phyloP scores from a whole-genome alignment of 2,113 vertebrate species.

The Podarcis muralis region DNA sequence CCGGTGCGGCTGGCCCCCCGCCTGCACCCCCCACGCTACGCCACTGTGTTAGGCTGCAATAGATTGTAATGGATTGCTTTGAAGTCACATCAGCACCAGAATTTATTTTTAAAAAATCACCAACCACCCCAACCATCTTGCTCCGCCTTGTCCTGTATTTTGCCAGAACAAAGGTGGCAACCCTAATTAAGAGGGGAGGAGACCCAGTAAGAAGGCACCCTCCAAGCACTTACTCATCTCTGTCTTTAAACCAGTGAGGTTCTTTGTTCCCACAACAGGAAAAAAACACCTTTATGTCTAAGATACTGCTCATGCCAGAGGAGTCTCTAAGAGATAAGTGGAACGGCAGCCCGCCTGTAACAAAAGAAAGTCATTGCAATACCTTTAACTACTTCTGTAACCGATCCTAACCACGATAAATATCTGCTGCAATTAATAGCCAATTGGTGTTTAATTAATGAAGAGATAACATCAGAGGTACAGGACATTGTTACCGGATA shows the following conservation, averaged over 20 bases:
- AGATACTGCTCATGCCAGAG: background rate
- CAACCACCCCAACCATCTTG: no score
- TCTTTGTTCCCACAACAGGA: background rate
- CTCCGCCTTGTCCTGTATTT: no score
- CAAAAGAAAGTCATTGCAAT: background rate
- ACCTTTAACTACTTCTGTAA: conserved; percentile 42
- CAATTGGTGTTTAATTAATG: conserved; percentile 69
- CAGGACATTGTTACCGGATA: conserved; percentile 63
- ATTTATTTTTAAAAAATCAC: no score
- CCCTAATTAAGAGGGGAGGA: no score
- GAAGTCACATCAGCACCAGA: no score
- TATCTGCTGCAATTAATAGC: conserved; percentile 48
- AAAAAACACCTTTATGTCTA: no score
- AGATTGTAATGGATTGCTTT: no score
- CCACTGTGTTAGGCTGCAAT: no score
- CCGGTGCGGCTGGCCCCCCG: no score
- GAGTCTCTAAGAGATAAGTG: background rate
- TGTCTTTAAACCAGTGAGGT: background rate
- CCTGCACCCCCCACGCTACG: no score
- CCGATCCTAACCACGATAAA: background rate
- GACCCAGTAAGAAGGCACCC: background rate
- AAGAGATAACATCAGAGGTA: conserved; percentile 49
- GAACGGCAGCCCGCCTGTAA: background rate
- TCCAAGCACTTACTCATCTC: background rate
- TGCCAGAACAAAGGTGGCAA: no score